Percentiles rank a stretch among this genome's conserved stretches.
Conservation (phyloP, 1,140 invertebrate genomes). For the Tetragnatha versicolor region DNA sequence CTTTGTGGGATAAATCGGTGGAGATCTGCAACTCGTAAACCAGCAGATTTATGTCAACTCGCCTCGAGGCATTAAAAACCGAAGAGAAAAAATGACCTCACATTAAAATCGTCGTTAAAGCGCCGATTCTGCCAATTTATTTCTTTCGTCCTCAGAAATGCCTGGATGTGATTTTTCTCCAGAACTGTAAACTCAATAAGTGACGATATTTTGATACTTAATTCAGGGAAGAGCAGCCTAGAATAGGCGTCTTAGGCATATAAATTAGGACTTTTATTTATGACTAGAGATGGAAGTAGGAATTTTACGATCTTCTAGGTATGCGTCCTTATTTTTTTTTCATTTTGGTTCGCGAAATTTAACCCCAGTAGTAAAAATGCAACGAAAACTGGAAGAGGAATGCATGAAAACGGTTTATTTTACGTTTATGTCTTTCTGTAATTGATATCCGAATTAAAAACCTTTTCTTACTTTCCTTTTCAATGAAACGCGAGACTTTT, state of each 20-base stretch:
- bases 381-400: slow-evolving; percentile 25
- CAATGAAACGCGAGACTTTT: too few relatives aligned
- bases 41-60: slow-evolving; percentile 44
- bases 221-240: slow-evolving; percentile 28
- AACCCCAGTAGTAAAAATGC: slow-evolving; percentile 51
- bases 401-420: slow-evolving; percentile 10
- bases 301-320: slow-evolving; percentile 48
- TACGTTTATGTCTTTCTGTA: slow-evolving; percentile 26
- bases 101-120: slow-evolving; percentile 25
- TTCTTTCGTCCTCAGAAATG: slow-evolving; percentile 37
- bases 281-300: slow-evolving; percentile 42
- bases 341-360: slow-evolving; percentile 33
- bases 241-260: slow-evolving; percentile 44
- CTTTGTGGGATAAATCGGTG: slow-evolving; percentile 33
- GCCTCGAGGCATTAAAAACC: not conserved
- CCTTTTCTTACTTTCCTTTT: not conserved
- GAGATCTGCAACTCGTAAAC: slow-evolving; percentile 30
- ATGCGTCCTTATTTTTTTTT: slow-evolving; percentile 9
- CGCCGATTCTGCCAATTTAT: slow-evolving; percentile 36
- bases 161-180: slow-evolving; percentile 39
- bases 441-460: slow-evolving; percentile 27
- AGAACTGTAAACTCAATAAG: slow-evolving; percentile 42
- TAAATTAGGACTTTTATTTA: slow-evolving; percentile 54
- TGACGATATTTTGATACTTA: slow-evolving; percentile 52
- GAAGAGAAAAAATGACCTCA: slow-evolving; percentile 10